These are phyloP conservation scores for Pectinophora gossypiella DNA, from an alignment of 1,140 invertebrate genomes.

Conservation along the genomic window DNA sequence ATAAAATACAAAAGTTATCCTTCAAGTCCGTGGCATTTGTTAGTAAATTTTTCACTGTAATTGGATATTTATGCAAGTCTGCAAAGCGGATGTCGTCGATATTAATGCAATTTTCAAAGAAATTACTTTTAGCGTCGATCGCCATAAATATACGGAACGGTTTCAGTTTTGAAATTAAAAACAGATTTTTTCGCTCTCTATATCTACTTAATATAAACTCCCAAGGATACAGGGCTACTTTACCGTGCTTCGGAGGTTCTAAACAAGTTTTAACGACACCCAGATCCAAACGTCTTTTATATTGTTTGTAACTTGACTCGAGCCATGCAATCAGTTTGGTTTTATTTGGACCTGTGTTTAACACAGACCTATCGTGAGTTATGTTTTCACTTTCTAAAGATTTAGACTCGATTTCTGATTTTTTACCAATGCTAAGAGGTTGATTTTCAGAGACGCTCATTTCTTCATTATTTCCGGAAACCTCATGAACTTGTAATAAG, in stretches of 20 bases:
- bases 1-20: conserved; percentile 61
- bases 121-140: conserved; percentile 30
- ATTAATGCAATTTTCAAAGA: conserved; percentile 50
- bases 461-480: neutral
- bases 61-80: conserved; percentile 49
- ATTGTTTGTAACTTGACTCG: conserved; percentile 50
- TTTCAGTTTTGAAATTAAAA: conserved; percentile 41
- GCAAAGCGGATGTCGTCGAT: conserved; percentile 47
- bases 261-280: conserved; percentile 36
- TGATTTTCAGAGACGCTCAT: neutral
- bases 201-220: conserved; percentile 58
- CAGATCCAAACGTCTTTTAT: conserved; percentile 31
- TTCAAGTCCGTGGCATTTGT: conserved; percentile 39
- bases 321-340: conserved; percentile 51
- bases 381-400: neutral
- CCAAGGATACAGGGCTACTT: conserved; percentile 51
- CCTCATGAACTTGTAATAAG: neutral
- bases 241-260: conserved; percentile 44
- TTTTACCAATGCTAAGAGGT: no score
- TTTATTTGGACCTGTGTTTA: conserved; percentile 4
- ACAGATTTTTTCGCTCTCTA: conserved; percentile 51
- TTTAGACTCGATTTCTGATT: neutral
- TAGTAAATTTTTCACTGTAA: conserved; percentile 52
- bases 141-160: conserved; percentile 58
- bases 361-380: neutral